Evolutionary conservation across 2,797 vertebrate genomes (phyloP).

Genomic region (Mareca strepera): DNA sequence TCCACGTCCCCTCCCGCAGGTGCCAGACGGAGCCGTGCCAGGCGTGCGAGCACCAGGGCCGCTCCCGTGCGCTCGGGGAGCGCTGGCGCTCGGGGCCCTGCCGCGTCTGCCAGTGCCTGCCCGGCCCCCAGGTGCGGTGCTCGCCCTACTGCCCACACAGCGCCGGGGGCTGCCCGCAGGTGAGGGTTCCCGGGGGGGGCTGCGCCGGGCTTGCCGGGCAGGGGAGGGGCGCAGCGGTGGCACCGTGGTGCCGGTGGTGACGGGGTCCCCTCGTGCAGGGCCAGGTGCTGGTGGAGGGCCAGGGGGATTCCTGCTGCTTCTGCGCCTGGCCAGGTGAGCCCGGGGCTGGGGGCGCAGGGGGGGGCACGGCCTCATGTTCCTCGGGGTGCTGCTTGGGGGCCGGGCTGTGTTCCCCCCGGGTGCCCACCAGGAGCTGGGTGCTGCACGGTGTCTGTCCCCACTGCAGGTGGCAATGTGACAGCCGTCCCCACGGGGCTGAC

Average conservation of each 20-base stretch:
- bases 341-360: no score
- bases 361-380: no score
- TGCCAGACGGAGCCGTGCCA: slow-evolving; percentile 86
- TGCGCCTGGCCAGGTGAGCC: slow-evolving; percentile 80
- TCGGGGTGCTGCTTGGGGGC: not conserved
- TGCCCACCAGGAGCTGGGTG: not conserved
- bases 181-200: slow-evolving; percentile 48
- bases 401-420: not conserved
- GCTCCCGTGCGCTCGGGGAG: slow-evolving; percentile 74
- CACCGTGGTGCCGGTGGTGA: not conserved
- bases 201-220: no score
- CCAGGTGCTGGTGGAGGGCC: slow-evolving; percentile 78
- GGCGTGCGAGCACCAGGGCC: slow-evolving; percentile 82
- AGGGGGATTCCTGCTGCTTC: slow-evolving; percentile 82
- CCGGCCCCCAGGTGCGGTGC: slow-evolving; percentile 78
- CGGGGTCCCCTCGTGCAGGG: slow-evolving; percentile 70
- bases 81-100: slow-evolving; percentile 85
- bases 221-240: not conserved
- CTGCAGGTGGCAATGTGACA: slow-evolving; percentile 57
- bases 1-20: slow-evolving; percentile 52
- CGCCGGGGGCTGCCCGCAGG: slow-evolving; percentile 83
- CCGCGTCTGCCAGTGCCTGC: slow-evolving; percentile 85
- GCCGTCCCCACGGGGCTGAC: accelerated
- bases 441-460: not conserved
- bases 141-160: slow-evolving; percentile 82